Evolutionary conservation across 2,113 vertebrate species (phyloP).

Genomic region (Xiphophorus couchianus): DNA sequence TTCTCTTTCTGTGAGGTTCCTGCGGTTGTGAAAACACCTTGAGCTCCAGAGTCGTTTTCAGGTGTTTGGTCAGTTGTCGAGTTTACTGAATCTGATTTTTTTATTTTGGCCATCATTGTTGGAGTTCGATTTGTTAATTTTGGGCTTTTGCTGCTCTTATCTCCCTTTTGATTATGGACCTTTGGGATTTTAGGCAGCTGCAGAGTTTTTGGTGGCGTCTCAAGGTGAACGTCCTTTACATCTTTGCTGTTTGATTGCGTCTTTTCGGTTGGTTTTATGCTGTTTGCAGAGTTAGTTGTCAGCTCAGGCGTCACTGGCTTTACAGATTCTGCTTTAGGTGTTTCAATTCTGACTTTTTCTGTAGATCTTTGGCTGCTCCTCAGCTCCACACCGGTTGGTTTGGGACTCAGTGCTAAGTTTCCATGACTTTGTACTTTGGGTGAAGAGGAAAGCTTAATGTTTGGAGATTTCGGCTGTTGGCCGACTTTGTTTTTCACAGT

Average conservation of each 20-base stretch:
- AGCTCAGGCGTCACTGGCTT: background rate
- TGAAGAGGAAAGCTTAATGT: constrained; percentile 3
- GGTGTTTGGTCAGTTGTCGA: background rate
- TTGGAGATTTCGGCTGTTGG: constrained; percentile 30
- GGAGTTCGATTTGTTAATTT: constrained; percentile 10
- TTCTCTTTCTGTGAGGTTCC: constrained; percentile 13
- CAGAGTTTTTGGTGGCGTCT: background rate
- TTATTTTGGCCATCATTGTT: background rate
- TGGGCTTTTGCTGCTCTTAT: constrained; percentile 6
- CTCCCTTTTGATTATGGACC: constrained; percentile 1
- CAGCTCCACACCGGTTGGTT: background rate
- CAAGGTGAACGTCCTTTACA: background rate
- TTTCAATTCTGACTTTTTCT: constrained; percentile 9
- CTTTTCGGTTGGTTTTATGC: constrained; percentile 7
- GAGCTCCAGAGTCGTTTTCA: background rate
- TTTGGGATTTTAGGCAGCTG: background rate
- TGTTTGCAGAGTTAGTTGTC: constrained; percentile 22
- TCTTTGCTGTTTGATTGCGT: constrained; percentile 3
- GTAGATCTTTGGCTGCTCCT: background rate
- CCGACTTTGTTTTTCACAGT: constrained; percentile 6
- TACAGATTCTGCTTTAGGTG: background rate
- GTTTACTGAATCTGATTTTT: background rate
- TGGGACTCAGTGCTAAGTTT: constrained; percentile 4
- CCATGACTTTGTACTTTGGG: constrained; percentile 14
- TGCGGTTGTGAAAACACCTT: background rate